These are phyloP conservation scores for Cacoxenus indagator DNA, from an alignment of 2,888 invertebrate species.

Conservation along the genomic window DNA sequence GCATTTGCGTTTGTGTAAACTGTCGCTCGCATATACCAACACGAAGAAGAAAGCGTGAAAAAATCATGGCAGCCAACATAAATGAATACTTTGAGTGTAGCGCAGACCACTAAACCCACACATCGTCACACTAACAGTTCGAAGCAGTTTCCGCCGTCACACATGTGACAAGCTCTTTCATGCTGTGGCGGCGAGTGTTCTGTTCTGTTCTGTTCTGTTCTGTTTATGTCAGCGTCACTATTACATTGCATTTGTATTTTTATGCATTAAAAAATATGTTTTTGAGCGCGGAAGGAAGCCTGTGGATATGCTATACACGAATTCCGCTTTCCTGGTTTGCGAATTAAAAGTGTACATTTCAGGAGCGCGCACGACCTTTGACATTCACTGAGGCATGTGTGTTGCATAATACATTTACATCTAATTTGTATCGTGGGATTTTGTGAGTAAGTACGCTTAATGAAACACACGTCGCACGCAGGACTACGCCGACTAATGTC, in stretches of 20 bases:
- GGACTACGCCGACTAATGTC: no score
- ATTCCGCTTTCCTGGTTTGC: no score
- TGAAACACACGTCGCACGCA: no score
- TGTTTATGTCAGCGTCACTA: not conserved
- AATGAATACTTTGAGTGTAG: not conserved
- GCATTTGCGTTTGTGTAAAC: not conserved
- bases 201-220: not conserved
- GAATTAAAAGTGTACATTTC: not conserved
- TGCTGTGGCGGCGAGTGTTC: no score
- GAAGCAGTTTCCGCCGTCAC: no score
- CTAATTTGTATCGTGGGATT: constrained; percentile 41
- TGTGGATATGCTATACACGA: not conserved
- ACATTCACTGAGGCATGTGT: not conserved
- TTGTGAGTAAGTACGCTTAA: no score
- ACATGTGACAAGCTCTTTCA: no score
- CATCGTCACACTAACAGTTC: no score
- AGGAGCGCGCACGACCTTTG: not conserved
- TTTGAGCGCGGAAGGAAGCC: not conserved
- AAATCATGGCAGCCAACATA: not conserved
- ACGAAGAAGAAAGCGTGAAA: not conserved
- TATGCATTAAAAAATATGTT: not conserved
- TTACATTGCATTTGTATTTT: not conserved
- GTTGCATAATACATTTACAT: constrained; percentile 40
- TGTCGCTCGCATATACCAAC: not conserved
- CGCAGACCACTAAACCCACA: not conserved